These are phyloP conservation scores for Tretioscincus oriximinensis DNA, from an alignment of 2,113 vertebrate species.

Conservation along the genomic window DNA sequence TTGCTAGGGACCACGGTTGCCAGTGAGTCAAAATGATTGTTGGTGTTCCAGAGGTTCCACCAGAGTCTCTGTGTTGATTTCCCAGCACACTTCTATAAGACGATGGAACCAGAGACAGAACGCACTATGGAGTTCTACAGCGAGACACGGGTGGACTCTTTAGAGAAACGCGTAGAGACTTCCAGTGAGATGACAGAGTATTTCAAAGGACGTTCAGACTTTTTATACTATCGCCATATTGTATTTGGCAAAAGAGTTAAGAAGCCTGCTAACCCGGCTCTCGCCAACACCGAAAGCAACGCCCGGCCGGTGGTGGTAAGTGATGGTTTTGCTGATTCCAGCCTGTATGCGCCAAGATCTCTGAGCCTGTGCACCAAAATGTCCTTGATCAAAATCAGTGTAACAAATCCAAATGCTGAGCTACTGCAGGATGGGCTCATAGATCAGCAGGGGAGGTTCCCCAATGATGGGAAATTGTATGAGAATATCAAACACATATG, in stretches of 20 bases:
- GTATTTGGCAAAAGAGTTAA: slow-evolving; percentile 60
- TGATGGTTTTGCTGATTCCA: not conserved
- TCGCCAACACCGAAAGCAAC: slow-evolving; percentile 1
- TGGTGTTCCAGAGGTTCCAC: too few relatives aligned
- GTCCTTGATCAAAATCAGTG: not conserved
- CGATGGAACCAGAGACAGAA: slow-evolving; percentile 66
- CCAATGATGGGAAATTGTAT: too few relatives aligned
- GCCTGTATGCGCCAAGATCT: too few relatives aligned
- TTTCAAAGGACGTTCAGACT: slow-evolving; percentile 77
- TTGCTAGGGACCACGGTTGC: too few relatives aligned
- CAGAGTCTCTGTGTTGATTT: not conserved
- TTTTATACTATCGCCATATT: slow-evolving; percentile 73
- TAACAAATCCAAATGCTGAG: not conserved
- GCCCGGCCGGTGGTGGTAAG: slow-evolving; percentile 69
- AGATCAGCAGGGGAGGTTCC: too few relatives aligned
- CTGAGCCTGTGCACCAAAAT: not conserved
- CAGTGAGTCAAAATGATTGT: too few relatives aligned
- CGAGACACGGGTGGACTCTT: slow-evolving; percentile 62
- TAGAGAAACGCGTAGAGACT: slow-evolving; percentile 72
- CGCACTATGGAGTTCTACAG: slow-evolving; percentile 82
- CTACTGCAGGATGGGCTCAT: too few relatives aligned
- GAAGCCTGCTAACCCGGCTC: not conserved
- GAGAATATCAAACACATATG: too few relatives aligned
- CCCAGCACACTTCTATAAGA: slow-evolving; percentile 78
- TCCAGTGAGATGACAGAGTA: slow-evolving; percentile 73